These are phyloP conservation scores for Xiphophorus birchmanni DNA, from an alignment of 2,797 vertebrate species.

Conservation along the genomic window DNA sequence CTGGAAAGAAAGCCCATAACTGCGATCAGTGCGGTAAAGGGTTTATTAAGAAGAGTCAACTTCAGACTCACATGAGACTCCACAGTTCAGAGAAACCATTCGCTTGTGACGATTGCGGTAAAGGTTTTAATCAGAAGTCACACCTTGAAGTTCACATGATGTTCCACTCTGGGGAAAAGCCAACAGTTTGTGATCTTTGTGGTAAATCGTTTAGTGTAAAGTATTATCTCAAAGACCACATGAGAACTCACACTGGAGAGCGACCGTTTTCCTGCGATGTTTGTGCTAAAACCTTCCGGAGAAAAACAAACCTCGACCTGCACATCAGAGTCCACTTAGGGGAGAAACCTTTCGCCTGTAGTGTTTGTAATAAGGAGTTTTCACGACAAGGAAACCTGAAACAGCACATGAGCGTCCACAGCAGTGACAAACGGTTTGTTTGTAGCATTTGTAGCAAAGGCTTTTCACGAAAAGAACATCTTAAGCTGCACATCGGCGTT, in stretches of 20 bases:
- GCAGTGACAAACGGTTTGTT: neutral
- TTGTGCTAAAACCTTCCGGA: neutral
- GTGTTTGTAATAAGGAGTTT: neutral
- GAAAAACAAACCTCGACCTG: neutral
- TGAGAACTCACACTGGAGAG: neutral
- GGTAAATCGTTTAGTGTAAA: neutral
- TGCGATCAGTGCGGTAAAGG: constrained; percentile 6
- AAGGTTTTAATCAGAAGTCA: constrained; percentile 1
- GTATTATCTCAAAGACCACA: neutral
- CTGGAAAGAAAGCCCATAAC: constrained; percentile 4
- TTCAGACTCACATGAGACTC: constrained; percentile 8
- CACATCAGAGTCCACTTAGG: neutral
- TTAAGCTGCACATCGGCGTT: neutral
- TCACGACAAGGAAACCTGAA: constrained; percentile 3
- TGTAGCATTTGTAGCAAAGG: constrained; percentile 1
- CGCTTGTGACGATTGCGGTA: neutral
- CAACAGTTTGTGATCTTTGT: neutral
- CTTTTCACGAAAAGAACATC: neutral
- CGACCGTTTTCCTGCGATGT: neutral
- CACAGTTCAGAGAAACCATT: constrained; percentile 2
- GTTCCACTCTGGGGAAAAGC: neutral
- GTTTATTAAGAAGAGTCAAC: constrained; percentile 10
- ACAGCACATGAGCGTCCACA: neutral
- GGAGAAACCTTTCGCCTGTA: constrained; percentile 1
- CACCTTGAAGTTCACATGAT: neutral